phyloP scores from a whole-genome alignment of 2,797 vertebrate species.

The Aldrovandia affinis region DNA sequence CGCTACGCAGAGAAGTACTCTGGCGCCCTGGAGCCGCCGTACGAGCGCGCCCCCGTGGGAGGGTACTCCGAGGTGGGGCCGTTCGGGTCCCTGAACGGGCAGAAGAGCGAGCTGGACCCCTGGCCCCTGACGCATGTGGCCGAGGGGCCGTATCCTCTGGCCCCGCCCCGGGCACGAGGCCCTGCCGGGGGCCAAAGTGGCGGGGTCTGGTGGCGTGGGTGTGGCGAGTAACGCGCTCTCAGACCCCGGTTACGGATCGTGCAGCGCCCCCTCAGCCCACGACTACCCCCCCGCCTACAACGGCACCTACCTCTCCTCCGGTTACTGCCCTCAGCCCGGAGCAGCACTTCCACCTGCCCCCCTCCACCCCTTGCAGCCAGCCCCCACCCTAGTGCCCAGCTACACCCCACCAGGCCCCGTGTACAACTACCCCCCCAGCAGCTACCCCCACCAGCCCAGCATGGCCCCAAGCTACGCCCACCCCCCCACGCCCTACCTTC shows the following conservation, averaged over 20 bases:
- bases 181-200: slow-evolving; percentile 78
- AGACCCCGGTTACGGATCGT: slow-evolving; percentile 80
- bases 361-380: slow-evolving; percentile 82
- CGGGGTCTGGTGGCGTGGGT: slow-evolving; percentile 72
- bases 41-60: slow-evolving; percentile 83
- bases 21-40: slow-evolving; percentile 86
- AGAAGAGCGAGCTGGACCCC: slow-evolving; percentile 87
- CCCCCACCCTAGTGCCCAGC: slow-evolving; percentile 80
- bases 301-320: slow-evolving; percentile 86
- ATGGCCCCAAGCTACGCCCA: slow-evolving; percentile 79
- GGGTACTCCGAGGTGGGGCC: slow-evolving; percentile 80
- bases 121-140: slow-evolving; percentile 84
- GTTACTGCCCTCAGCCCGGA: slow-evolving; percentile 85
- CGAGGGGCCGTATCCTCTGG: slow-evolving; percentile 81
- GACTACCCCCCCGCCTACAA: slow-evolving; percentile 88
- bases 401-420: slow-evolving; percentile 84
- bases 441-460: slow-evolving; percentile 82
- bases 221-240: slow-evolving; percentile 81
- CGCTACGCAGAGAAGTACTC: slow-evolving; percentile 98
- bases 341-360: slow-evolving; percentile 83
- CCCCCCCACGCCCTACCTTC: slow-evolving; percentile 81
- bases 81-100: slow-evolving; percentile 78
- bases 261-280: slow-evolving; percentile 72
- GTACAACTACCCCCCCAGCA: slow-evolving; percentile 85
- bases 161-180: slow-evolving; percentile 83